Base-by-base conservation (phyloP, 2,888 invertebrate species). In the Boloria selene region DNA sequence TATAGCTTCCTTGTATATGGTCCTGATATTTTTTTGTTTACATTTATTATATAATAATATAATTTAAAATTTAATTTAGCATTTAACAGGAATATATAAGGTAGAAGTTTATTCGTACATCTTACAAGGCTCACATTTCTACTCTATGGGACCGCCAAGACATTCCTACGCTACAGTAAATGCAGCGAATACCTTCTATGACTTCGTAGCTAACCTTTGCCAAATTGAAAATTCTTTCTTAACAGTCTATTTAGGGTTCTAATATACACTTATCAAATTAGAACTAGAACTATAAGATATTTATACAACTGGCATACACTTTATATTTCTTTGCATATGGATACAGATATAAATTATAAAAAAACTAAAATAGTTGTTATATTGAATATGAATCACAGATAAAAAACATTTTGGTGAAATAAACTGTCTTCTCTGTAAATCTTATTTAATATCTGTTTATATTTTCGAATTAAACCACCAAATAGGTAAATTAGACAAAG, bases 161-260 rank as follows among this genome's bases (percentile, higher is more conserved):
- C 73, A 68, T 65, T 65, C 59, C 26, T 59, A 69, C 45, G 58
- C 61, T 68, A 68, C 65, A 72, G 72, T 70, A 60, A 75, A 74
- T 76, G 71, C 73, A 73, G 71, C 67, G 65, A 75, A 78, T 77
- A 72, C 72, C 70, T 74, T 67, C 61, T 56, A 68, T 63, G 61
- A 67, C 62, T 71, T 62, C 70, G 62, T 75, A 77, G 72, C 73
- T 70, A 73, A 68, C 73, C 73, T 60, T 64, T 74, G 73, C 71
- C 71, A 70, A 78, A 79, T 77, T 78, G 72, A 74, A 75, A 74
- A 74, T 81, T 79, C 72, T 74, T 72, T 73, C 70, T 68, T 65
- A 65, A 68, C 61, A 61, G 53, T 61, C 61, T 65, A 65, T 69
- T 69, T 70, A 65, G 54, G 56, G 51, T 49, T 22, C 50, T 67